Conservation (phyloP, 2,113 vertebrate species). For the Neomonachus schauinslandi region DNA sequence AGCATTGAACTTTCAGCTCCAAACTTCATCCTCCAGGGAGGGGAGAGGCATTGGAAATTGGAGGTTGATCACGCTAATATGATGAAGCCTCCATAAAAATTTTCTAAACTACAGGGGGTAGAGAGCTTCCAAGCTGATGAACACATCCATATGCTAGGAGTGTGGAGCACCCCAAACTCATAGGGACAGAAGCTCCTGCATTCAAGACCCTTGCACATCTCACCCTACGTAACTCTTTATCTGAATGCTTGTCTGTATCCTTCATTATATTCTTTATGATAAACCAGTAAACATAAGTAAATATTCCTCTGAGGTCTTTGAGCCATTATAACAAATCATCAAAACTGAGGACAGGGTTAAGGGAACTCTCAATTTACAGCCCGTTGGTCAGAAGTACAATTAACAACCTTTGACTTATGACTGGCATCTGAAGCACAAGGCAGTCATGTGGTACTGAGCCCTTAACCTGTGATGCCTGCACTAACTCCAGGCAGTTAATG, state of each 20-base stretch:
- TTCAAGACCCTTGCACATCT: neutral
- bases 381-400: neutral
- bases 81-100: neutral
- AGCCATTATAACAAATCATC: neutral
- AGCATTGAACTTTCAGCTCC: neutral
- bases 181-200: neutral
- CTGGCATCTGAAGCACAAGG: neutral
- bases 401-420: neutral
- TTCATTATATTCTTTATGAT: neutral
- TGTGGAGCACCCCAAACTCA: neutral
- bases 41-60: neutral
- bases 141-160: neutral
- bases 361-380: neutral
- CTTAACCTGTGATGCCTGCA: neutral
- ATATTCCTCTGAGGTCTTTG: neutral
- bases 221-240: neutral
- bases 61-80: neutral
- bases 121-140: neutral
- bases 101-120: neutral
- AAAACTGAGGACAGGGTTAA: neutral
- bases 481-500: neutral
- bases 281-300: neutral
- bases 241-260: neutral
- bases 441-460: neutral
- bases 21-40: neutral